Evolutionary conservation across 2,797 vertebrate genomes (phyloP), one percentile per base, ranked within the genome.

Genomic region (Zalophus californianus): DNA sequence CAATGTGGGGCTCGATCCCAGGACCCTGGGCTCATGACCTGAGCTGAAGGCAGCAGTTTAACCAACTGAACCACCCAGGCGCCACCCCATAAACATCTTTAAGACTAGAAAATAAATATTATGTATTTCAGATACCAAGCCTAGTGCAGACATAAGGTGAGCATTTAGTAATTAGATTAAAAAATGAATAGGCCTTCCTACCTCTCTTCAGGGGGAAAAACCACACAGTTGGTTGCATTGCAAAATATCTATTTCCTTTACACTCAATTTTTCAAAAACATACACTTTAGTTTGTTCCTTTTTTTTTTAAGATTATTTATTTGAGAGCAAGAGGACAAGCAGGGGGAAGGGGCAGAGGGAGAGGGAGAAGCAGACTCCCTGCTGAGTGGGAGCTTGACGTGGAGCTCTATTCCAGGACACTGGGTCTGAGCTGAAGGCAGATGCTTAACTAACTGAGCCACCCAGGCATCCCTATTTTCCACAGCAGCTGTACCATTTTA

Each of bases 171-270:
- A 90, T 32, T 85, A 13, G 25, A 23, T 84, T 77, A 62, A 72
- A 85, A 79, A 85, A 52, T 50, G 66, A 88, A 32, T 77, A 77
- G 44, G 4, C 72, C 29, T 79, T 77, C 41, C 78, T 92, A 25
- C 52, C 54, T 92, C 21, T 84, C 70, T 77, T 87, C 16, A 15
- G n/a, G 68, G 29, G 41, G 32, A 18, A 52, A 66, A 64, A 77
- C 38, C 23, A 41, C 54, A 66, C 23, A 64, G 25, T 80, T 86
- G 62, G 75, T 32, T 86, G 44, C 25, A 56, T 80, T 8, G 3
- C 56, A 75, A 80, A 89, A 64, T 73, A 70, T 70, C 86, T 95
- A 64, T 60, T 72, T 90, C 50, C 79, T 80, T 94, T 88, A 95
- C 78, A 88, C 11, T 48, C 62, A 62, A 70, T 54, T 41, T 86